Conservation (phyloP, 2,888 invertebrate genomes). For the Myopa testacea region DNA sequence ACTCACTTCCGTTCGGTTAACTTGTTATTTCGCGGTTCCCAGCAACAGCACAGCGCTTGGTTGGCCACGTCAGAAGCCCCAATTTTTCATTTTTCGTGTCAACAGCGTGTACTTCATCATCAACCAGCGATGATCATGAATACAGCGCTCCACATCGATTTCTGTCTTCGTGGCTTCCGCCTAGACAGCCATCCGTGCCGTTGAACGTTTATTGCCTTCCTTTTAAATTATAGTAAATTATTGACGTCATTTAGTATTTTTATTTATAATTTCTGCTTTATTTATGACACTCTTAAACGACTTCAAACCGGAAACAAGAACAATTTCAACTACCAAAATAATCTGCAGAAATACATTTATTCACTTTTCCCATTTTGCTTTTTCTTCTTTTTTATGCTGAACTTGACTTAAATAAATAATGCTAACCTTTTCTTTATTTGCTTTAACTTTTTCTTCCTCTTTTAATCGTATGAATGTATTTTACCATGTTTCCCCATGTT, state of each 20-base stretch:
- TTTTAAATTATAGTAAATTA: constrained; percentile 45
- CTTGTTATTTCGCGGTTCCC: constrained; percentile 36
- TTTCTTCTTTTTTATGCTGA: background rate
- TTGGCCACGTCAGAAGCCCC: background rate
- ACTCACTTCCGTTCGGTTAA: constrained; percentile 26
- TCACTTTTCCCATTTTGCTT: background rate
- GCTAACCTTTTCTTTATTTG: background rate
- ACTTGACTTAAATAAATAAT: background rate
- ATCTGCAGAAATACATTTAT: background rate
- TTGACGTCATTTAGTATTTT: constrained; percentile 45
- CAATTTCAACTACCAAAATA: background rate
- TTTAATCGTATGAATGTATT: background rate
- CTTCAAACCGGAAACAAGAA: background rate
- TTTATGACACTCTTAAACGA: constrained; percentile 43
- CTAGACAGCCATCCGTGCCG: background rate
- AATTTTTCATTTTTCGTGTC: background rate
- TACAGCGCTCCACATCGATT: constrained; percentile 39
- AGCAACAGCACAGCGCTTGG: background rate
- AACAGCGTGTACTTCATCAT: constrained; percentile 40
- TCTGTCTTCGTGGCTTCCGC: background rate
- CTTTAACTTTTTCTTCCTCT: background rate
- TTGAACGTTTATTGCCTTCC: constrained; percentile 17
- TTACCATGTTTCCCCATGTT: background rate
- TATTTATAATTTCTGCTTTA: constrained; percentile 45
- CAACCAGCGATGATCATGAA: constrained; percentile 39